A percentile compares a stretch with the other conserved stretches of the same genome.
Evolutionary conservation across 2,113 vertebrate genomes (phyloP).

Genomic region (Stercorarius parasiticus): DNA sequence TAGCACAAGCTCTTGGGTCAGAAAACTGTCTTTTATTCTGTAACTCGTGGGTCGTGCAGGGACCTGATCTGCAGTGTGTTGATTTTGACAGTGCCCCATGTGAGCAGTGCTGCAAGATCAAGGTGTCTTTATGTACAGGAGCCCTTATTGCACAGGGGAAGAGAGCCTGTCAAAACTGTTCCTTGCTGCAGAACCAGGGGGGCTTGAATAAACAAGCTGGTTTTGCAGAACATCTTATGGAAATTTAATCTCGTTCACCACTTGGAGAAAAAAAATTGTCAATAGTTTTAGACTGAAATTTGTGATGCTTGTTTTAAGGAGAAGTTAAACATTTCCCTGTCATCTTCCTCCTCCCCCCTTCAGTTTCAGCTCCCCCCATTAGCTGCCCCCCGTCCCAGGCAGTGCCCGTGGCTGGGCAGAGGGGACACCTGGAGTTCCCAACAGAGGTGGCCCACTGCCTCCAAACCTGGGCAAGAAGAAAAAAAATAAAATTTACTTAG

Average conservation of each 20-base stretch:
- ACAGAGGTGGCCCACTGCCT: neutral
- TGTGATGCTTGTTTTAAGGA: neutral
- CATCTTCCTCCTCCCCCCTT: neutral
- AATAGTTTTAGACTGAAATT: neutral
- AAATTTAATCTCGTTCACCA: neutral
- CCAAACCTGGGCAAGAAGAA: neutral
- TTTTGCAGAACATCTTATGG: neutral
- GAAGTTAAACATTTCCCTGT: neutral
- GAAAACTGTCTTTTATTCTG: neutral
- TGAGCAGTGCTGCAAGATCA: neutral
- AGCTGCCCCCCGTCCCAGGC: neutral
- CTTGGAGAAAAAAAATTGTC: neutral
- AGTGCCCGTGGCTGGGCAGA: neutral
- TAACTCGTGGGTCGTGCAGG: fast-evolving
- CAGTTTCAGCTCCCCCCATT: neutral
- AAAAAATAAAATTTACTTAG: neutral
- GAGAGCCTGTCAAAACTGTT: neutral
- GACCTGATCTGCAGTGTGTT: neutral
- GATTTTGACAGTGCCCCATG: neutral
- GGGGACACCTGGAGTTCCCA: fast-evolving
- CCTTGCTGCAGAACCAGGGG: fast-evolving
- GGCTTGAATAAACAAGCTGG: neutral
- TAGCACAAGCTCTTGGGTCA: neutral
- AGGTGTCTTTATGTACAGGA: neutral
- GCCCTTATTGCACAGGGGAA: fast-evolving